Evolutionary conservation across 1,140 invertebrate species (phyloP), one percentile per base, ranked within the genome.

Genomic region (Trichonephila clavipes): DNA sequence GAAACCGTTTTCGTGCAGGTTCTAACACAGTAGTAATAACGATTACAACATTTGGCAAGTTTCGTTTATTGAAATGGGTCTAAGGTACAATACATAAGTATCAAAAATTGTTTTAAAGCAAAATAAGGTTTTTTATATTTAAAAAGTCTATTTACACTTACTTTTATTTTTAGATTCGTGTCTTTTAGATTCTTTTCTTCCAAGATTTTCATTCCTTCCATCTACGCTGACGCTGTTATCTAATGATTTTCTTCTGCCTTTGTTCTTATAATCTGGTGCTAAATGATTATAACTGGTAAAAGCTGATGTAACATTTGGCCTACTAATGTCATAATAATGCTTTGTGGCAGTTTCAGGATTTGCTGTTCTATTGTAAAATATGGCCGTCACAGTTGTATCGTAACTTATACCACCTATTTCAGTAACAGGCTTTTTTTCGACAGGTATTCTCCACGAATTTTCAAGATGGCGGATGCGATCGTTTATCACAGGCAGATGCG

Each of bases 221-320:
- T 62, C 34, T 34, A 34, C 85, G 8, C 4, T 28, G 18, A 64
- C 18, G 62, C 14, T 87, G 34, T 64, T 58, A 19, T 24, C 58
- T 28, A 64, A 3, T 28, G 28, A 2, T 0, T 51, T 62, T 24
- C 16, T 87, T 40, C n/a, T 40, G 4, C 18, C 61, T 40, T 21
- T 64, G 12, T 28, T 21, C 19, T 58, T 24, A 14, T 66, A 87
- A 62, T 87, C 61, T 16, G 61, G 24, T 8, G 18, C 40, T 24
- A 87, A 14, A 28, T 64, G 59, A 64, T 40, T 87, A 18, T 61
- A 21, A 14, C 85, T 87, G 8, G 85, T 87, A n/a, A 87, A 87
- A 87, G 88, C 66, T 7, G 88, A 90, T 28, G 88, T 90, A 21
- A 51, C 88, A 40, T 34, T 81, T 28, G 69, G 88, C n/a, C 88